Conservation (phyloP, 2,888 invertebrate genomes). For the Scaptomyza tumidula region DNA sequence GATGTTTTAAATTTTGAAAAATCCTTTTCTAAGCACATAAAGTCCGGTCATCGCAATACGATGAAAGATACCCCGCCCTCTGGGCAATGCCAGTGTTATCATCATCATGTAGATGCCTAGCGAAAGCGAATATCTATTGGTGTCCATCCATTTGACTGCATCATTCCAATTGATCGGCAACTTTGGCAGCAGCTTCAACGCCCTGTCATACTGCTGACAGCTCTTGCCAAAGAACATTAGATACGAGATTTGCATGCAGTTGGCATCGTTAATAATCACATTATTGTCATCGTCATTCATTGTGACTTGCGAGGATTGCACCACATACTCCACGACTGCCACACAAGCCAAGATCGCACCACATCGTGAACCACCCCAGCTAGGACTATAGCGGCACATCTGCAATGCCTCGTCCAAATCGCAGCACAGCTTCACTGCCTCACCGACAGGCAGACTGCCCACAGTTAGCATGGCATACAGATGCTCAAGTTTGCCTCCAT, state of each 20-base stretch:
- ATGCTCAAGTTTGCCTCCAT: conserved; percentile 92
- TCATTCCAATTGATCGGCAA: conserved; percentile 8
- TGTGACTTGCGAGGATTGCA: conserved; percentile 88
- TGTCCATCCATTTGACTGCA: conserved; percentile 86
- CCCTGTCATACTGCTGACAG: conserved; percentile 85
- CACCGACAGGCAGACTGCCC: conserved; percentile 83
- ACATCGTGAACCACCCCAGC: conserved; percentile 91
- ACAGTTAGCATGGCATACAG: conserved; percentile 86
- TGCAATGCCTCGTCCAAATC: conserved; percentile 90
- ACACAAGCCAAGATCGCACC: conserved; percentile 91
- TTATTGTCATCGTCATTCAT: conserved; percentile 80
- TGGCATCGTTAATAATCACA: conserved; percentile 42
- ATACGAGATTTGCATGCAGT: conserved; percentile 57
- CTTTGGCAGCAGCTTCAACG: conserved; percentile 6
- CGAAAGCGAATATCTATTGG: conserved; percentile 87
- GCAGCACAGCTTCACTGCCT: conserved; percentile 90
- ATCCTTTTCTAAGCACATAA: conserved; percentile 30
- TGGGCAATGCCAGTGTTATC: conserved; percentile 75
- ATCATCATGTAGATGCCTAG: conserved; percentile 88
- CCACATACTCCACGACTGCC: conserved; percentile 92
- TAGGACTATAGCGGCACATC: conserved; percentile 89
- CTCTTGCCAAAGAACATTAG: conserved; percentile 60
- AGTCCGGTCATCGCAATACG: conserved; percentile 30
- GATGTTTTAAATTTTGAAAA: conserved; percentile 33
- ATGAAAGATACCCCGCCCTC: conserved; percentile 32